Conservation (phyloP, 2,797 vertebrate genomes). For the Amblyraja radiata region DNA sequence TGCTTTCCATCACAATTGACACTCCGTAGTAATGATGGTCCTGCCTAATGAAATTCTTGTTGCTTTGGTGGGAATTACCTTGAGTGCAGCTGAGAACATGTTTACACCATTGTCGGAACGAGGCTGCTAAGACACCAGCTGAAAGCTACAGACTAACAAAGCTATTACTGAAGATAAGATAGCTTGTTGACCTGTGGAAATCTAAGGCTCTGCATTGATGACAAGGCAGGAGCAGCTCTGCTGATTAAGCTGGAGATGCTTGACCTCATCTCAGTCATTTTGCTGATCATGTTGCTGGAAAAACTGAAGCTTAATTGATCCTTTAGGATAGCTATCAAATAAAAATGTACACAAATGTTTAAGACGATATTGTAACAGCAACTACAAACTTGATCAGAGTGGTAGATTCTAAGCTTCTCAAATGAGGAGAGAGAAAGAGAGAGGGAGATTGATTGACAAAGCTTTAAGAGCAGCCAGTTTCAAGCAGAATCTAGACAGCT, state of each 20-base stretch:
- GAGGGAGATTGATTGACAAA: too few species aligned
- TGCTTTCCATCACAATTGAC: slow-evolving; percentile 33
- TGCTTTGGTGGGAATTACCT: slow-evolving; percentile 14
- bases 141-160: slow-evolving; percentile 33
- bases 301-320: not conserved
- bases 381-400: not conserved
- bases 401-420: not conserved
- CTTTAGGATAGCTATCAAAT: not conserved
- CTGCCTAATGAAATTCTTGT: not conserved
- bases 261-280: not conserved
- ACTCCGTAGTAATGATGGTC: not conserved
- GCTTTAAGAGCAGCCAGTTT: not conserved
- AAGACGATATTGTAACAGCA: not conserved
- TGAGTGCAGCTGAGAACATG: slow-evolving; percentile 1
- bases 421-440: not conserved
- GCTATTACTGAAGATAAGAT: slow-evolving; percentile 28
- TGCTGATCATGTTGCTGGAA: not conserved
- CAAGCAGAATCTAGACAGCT: not conserved
- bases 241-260: not conserved
- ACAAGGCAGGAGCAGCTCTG: not conserved
- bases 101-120: slow-evolving; percentile 13
- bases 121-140: slow-evolving; percentile 16
- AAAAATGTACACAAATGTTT: not conserved
- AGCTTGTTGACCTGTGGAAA: slow-evolving; percentile 18
- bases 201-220: not conserved